Evolutionary conservation across 2,113 vertebrate genomes (phyloP).

Genomic region (Turdus rufiventris): DNA sequence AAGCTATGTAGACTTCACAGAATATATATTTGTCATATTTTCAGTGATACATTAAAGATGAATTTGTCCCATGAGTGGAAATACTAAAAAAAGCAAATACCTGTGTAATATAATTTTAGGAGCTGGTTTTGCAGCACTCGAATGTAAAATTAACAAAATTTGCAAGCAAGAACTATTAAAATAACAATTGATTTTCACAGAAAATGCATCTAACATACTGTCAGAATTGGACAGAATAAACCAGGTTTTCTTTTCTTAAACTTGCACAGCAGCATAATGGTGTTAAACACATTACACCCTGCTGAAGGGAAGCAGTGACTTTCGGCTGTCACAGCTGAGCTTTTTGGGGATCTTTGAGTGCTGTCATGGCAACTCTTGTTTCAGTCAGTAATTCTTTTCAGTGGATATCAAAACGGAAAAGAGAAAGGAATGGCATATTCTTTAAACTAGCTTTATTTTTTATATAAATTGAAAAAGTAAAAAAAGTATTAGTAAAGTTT

Average conservation of each 20-base stretch:
- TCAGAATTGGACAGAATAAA: neutral
- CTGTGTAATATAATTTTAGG: neutral
- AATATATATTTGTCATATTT: neutral
- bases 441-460: neutral
- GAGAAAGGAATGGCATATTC: neutral
- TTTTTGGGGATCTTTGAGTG: neutral
- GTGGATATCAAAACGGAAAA: neutral
- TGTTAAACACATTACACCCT: neutral
- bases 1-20: neutral
- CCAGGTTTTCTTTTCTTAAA: neutral
- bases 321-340: accelerated
- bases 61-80: neutral
- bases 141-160: neutral
- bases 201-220: neutral
- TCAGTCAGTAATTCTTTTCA: neutral
- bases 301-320: neutral
- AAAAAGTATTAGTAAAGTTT: neutral
- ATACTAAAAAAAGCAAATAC: neutral
- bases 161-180: neutral
- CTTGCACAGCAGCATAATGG: neutral
- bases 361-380: neutral
- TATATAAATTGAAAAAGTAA: neutral
- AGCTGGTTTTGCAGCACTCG: neutral
- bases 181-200: neutral
- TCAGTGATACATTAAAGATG: neutral